Base-by-base conservation (phyloP, 92 coral and sea anemone genomes). In the Palythoa caribaeorum region DNA sequence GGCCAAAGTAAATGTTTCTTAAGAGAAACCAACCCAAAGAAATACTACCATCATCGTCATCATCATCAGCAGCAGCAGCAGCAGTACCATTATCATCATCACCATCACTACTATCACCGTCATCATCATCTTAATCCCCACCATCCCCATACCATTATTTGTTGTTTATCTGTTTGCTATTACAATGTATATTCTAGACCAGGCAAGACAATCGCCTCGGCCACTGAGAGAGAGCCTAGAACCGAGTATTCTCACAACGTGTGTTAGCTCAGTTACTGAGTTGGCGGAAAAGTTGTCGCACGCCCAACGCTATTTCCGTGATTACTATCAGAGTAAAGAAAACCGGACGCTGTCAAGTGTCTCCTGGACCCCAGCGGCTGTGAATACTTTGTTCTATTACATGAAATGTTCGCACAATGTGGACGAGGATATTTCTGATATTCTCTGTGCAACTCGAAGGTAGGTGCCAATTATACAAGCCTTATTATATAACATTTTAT, bases 221-320 rank as follows among this genome's bases (percentile, higher is more conserved):
- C 38, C 63, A 47, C 21, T 60, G 3, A 66, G 40, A 37, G 73
- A 87, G 65, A 90, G 85, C 51, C 60, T 93, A 68, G 98, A 93
- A 71, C 84, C 90, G 74, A 91, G 91, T 83, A 87, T 95, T 66
- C 57, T 88, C 17, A 95, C 96, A 39, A 93, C 98, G 1, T 95
- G 96, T 78, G 96, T 95, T 50, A 90, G 93, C 38, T 89, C 98
- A 20, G 87, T 92, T 51, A 91, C 74, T 74, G 98, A 93, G 84
- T 80, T 93, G 71, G 88, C 70, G 20, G 98, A 95, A 20, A 90
- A 91, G 38, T 52, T 93, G 28, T 73, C 86, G 40, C 93, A 87
- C 72, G 93, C 94, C 14, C 96, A 93, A 83, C 88, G 91, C 44
- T 89, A 84, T n/a, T 93, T 95, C 72, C 79, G 92, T 9, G 94